Base-by-base conservation (phyloP, 2,888 invertebrate species). In the Noctua janthe region DNA sequence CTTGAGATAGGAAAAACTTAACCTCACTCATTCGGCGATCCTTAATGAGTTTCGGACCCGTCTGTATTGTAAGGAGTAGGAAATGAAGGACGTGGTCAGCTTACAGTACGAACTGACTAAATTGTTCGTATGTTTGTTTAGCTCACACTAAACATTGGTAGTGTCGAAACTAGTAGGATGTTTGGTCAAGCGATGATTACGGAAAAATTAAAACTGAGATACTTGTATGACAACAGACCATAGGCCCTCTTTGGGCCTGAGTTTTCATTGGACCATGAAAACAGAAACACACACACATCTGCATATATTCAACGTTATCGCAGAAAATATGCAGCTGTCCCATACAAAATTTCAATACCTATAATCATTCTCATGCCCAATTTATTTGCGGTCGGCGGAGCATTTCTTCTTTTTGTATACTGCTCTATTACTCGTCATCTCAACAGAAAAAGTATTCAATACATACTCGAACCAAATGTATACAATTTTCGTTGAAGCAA, bases 31-130 rank as follows among this genome's bases (percentile, higher is more conserved):
- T 75, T 77, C 78, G 79, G 39, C 17, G 51, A 74, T 80, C 76
- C 76, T 80, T 89, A 88, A 88, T 88, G 85, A 89, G 87, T 89
- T 89, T 89, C 72, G 76, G 82, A 17, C 72, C 54, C 67, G 49
- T 54, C 59, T 85, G 79, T 78, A 80, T 76, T 87, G 85, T 84
- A 76, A 56, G 76, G 85, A 83, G 82, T 80, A 83, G 88, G 89
- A 89, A 89, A 89, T 89, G 62, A 89, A 84, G 89, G 71, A 89
- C 89, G 89, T 89, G 88, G 83, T 29, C 72, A 62, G 87, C 80
- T 71, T 88, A 86, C 86, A 13, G 35, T 75, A 67, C 70, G 73
- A 43, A 76, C 76, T 78, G 29, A 59, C 43, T 62, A 29, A 29
- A 72, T 74, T 67, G 51, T 77, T 80, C 17, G 66, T 74, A 11